These are phyloP conservation scores for Muscina levida DNA, from an alignment of 2,888 invertebrate species.

Conservation along the genomic window DNA sequence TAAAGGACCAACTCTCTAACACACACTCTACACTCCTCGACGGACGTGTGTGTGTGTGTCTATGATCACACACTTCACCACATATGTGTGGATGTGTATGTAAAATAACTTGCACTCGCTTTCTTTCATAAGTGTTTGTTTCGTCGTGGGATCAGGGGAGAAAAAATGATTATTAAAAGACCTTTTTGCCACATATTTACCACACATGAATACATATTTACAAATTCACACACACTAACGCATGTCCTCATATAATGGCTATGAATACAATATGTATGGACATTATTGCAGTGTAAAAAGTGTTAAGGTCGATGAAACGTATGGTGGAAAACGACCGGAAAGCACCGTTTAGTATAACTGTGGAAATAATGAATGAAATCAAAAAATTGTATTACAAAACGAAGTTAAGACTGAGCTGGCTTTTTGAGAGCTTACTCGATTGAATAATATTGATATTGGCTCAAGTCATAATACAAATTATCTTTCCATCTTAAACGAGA, in stretches of 20 bases:
- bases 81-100: constrained; percentile 14
- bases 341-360: too few relatives aligned
- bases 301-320: neutral
- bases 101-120: constrained; percentile 47
- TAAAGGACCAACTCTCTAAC: constrained; percentile 50
- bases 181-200: constrained; percentile 47
- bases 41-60: constrained; percentile 1
- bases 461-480: too few relatives aligned
- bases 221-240: neutral
- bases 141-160: constrained; percentile 46
- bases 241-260: too few relatives aligned
- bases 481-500: too few relatives aligned
- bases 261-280: neutral
- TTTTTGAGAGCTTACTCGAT: neutral
- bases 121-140: constrained; percentile 10
- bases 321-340: neutral
- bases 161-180: constrained; percentile 62
- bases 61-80: neutral
- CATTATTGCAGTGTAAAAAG: neutral
- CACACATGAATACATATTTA: constrained; percentile 1
- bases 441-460: neutral
- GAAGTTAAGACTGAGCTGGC: neutral
- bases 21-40: neutral
- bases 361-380: too few relatives aligned
- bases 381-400: too few relatives aligned